These are phyloP conservation scores for Semicossyphus pulcher DNA, from an alignment of 2,113 vertebrate species.

Conservation along the genomic window DNA sequence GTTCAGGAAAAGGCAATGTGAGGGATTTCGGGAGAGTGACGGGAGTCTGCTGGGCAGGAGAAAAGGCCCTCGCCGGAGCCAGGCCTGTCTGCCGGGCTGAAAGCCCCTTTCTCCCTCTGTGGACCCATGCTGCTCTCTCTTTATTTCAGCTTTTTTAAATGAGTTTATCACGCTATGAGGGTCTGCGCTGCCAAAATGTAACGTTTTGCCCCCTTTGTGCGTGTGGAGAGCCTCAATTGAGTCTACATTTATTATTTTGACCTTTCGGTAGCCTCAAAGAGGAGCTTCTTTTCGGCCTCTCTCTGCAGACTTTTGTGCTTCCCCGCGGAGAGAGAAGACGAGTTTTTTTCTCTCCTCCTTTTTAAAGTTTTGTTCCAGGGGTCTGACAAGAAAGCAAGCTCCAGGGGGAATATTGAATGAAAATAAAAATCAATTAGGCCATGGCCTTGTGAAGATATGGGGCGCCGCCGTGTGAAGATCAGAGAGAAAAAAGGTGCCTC, in stretches of 20 bases:
- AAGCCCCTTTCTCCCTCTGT: conserved; percentile 78
- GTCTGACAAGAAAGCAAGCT: conserved; percentile 81
- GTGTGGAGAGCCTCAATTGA: conserved; percentile 84
- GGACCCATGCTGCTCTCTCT: conserved; percentile 85
- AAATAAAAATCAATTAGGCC: conserved; percentile 89
- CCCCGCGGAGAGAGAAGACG: conserved; percentile 74
- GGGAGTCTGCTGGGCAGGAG: conserved; percentile 47
- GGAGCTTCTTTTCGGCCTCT: conserved; percentile 73
- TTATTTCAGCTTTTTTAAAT: conserved; percentile 86
- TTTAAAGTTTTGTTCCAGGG: conserved; percentile 83
- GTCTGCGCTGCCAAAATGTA: conserved; percentile 85
- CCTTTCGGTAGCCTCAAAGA: conserved; percentile 87
- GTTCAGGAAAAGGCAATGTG: conserved; percentile 26
- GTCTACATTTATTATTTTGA: conserved; percentile 93
- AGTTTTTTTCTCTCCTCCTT: conserved; percentile 54
- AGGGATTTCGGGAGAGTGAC: conserved; percentile 28
- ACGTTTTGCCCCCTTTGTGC: conserved; percentile 87
- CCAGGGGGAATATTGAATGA: conserved; percentile 82
- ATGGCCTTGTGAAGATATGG: conserved; percentile 80
- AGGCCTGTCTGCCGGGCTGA: conserved; percentile 82
- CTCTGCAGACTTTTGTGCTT: conserved; percentile 82
- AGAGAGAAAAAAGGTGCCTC: conserved; percentile 69
- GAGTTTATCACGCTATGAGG: conserved; percentile 88
- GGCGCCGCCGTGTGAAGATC: conserved; percentile 78
- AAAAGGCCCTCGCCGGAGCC: conserved; percentile 78